These are phyloP conservation scores for Sylvia borin DNA, from an alignment of 2,797 vertebrate species.

Conservation along the genomic window DNA sequence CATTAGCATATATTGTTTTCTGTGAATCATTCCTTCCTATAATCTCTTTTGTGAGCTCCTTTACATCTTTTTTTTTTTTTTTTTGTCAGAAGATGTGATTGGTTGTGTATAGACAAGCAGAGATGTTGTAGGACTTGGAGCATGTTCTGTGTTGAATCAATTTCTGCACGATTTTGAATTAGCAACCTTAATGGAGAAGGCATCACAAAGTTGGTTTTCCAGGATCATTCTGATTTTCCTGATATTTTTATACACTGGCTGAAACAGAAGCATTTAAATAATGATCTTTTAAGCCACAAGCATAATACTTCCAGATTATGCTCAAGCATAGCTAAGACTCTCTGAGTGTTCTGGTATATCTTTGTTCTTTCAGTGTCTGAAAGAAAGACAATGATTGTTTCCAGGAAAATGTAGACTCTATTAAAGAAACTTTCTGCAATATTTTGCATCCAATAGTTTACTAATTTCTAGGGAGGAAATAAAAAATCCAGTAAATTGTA, in stretches of 20 bases:
- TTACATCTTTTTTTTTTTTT: not conserved
- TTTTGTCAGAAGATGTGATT: not conserved
- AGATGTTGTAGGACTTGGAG: not conserved
- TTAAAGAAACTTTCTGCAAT: not conserved
- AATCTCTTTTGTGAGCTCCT: not conserved
- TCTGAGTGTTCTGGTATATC: not conserved
- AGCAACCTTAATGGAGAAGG: not conserved
- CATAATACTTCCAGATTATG: not conserved
- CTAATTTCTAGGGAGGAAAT: not conserved
- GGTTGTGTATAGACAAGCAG: not conserved
- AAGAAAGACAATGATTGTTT: not conserved
- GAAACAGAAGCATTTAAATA: not conserved
- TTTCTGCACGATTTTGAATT: not conserved
- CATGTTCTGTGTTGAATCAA: not conserved
- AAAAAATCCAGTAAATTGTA: not conserved
- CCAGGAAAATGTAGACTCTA: not conserved
- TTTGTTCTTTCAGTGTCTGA: not conserved
- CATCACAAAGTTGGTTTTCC: conserved; percentile 14
- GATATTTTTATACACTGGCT: not conserved
- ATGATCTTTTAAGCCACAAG: not conserved
- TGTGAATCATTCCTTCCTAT: not conserved
- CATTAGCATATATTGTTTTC: not conserved
- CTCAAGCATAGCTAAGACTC: not conserved
- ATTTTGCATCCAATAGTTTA: not conserved
- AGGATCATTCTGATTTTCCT: not conserved